These are phyloP conservation scores for Marmota monax DNA, from an alignment of 2,113 vertebrate genomes.

Conservation along the genomic window DNA sequence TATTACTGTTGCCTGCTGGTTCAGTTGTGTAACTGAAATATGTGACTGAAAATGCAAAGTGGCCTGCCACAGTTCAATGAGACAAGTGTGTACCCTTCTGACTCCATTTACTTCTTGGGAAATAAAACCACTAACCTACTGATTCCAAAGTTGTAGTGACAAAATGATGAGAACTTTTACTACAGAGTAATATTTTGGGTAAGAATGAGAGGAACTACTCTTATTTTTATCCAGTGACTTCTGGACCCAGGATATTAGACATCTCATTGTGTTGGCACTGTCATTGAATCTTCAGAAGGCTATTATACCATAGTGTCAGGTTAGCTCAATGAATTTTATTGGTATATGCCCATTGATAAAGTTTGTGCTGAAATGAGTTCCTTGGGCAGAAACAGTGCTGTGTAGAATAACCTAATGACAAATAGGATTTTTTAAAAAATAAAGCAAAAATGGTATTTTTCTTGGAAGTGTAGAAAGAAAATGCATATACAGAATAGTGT, in stretches of 20 bases:
- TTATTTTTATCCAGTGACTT: neutral
- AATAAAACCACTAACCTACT: neutral
- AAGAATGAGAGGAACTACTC: neutral
- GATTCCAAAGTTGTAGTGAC: neutral
- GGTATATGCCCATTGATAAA: neutral
- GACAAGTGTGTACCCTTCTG: neutral
- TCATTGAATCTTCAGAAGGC: neutral
- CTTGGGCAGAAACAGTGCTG: neutral
- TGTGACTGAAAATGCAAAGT: neutral
- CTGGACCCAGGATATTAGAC: neutral
- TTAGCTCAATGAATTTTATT: neutral
- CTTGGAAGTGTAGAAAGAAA: neutral
- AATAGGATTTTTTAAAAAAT: neutral
- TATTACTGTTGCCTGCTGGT: neutral
- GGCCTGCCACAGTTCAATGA: neutral
- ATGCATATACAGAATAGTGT: too few species aligned
- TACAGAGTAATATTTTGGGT: neutral
- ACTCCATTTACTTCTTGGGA: neutral
- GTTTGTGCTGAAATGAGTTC: neutral
- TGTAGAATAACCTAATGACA: neutral
- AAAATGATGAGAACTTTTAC: neutral
- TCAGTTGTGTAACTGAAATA: neutral
- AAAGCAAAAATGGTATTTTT: neutral
- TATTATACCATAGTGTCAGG: neutral
- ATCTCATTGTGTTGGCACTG: neutral